Conservation (phyloP, 2,888 invertebrate species). For the Drosophila niveifrons region DNA sequence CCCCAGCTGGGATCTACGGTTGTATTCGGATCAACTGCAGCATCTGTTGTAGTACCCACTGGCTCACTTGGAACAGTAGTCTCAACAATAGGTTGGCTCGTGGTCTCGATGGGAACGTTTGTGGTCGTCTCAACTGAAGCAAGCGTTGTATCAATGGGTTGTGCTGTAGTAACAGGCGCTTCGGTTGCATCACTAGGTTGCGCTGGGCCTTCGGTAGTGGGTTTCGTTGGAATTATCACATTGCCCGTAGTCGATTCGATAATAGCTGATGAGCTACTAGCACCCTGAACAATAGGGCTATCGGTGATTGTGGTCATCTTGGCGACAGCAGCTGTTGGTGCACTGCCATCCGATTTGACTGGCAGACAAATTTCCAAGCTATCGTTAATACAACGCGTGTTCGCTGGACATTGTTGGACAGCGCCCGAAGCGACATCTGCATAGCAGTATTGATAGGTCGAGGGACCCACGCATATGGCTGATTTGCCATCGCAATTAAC, state of each 20-base stretch:
- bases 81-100: conserved; percentile 19
- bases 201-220: conserved; percentile 26
- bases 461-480: conserved; percentile 82
- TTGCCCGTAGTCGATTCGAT: conserved; percentile 33
- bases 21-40: conserved; percentile 5
- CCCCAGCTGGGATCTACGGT: conserved; percentile 20
- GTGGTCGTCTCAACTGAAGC: background rate
- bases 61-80: conserved; percentile 25
- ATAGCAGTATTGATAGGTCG: conserved; percentile 74
- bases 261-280: conserved; percentile 35
- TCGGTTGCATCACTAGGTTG: conserved; percentile 3
- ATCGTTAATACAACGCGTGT: conserved; percentile 81
- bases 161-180: conserved; percentile 4
- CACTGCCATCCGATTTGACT: conserved; percentile 53
- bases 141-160: conserved; percentile 26
- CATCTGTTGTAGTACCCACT: conserved; percentile 37
- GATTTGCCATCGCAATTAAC: conserved; percentile 78
- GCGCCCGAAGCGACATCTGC: conserved; percentile 63
- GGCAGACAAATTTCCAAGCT: conserved; percentile 80
- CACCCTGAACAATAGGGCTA: conserved; percentile 27
- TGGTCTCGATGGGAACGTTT: conserved; percentile 24
- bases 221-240: conserved; percentile 2
- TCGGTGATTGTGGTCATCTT: conserved; percentile 69
- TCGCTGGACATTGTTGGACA: conserved; percentile 64
- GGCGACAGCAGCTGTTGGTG: conserved; percentile 47